Percentiles rank a stretch among this genome's conserved stretches.
Conservation (phyloP, 2,113 vertebrate genomes). For the Empidonax alnorum region DNA sequence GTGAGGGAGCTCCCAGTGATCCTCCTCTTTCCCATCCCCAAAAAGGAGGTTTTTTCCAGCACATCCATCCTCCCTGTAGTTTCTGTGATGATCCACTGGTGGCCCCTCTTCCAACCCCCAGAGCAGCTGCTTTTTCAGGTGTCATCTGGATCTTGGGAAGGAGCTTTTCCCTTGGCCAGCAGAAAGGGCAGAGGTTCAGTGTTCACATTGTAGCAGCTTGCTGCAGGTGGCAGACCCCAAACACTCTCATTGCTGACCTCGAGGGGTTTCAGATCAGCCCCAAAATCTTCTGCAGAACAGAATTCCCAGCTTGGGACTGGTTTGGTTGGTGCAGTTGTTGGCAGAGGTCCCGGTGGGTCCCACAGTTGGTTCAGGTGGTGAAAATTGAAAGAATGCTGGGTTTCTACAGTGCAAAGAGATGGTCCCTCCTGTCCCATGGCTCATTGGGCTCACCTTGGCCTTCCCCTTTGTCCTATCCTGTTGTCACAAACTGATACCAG, state of each 20-base stretch:
- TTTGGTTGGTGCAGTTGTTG: background rate
- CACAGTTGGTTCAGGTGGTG: accelerated
- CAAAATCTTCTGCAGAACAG: background rate
- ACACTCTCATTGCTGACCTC: background rate
- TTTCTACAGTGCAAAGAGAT: background rate
- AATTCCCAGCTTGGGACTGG: background rate
- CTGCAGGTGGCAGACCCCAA: background rate
- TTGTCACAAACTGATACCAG: background rate
- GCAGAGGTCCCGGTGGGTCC: background rate
- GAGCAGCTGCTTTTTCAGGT: background rate
- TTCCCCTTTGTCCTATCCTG: background rate
- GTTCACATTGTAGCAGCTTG: background rate
- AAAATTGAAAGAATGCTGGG: background rate
- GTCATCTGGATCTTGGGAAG: accelerated
- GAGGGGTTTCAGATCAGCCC: background rate
- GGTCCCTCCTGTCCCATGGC: background rate
- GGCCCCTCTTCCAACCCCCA: background rate
- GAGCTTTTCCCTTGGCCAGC: background rate
- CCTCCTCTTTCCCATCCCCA: background rate
- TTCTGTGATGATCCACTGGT: background rate
- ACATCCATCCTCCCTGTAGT: background rate
- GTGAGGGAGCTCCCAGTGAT: background rate
- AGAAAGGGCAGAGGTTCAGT: background rate
- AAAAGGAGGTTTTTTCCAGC: background rate
- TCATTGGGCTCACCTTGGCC: background rate